Percentiles rank a stretch among this genome's conserved stretches.
phyloP scores from a whole-genome alignment of 2,888 invertebrate species.

The Acanthosepion lycidas region DNA sequence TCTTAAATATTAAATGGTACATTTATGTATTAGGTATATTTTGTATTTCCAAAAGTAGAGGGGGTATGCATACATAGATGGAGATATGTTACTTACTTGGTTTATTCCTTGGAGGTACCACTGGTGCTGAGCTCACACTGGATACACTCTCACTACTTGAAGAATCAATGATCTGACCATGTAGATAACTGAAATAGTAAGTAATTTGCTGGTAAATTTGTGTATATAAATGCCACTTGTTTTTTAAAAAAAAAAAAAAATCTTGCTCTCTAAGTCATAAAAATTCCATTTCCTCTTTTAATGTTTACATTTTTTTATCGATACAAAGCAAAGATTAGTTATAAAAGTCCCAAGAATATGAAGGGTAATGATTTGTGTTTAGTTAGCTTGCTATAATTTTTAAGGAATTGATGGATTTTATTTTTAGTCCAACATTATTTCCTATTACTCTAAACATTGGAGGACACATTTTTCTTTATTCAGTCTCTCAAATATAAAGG shows the following conservation, averaged over 20 bases:
- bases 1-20: too few species aligned
- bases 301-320: background rate
- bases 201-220: background rate
- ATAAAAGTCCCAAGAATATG: background rate
- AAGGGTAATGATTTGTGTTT: background rate
- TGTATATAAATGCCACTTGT: background rate
- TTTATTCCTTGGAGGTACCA: background rate
- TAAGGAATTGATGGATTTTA: background rate
- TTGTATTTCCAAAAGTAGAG: too few species aligned
- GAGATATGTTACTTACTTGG: background rate
- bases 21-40: too few species aligned
- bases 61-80: too few species aligned
- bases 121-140: background rate
- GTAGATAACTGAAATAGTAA: background rate
- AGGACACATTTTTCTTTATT: too few species aligned
- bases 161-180: constrained; percentile 13
- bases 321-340: background rate
- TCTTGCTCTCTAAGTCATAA: background rate
- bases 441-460: too few species aligned
- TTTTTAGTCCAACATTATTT: too few species aligned
- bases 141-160: constrained; percentile 24
- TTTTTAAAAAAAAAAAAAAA: too few species aligned
- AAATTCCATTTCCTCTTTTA: background rate
- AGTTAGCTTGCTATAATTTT: background rate
- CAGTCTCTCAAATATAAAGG: too few species aligned